phyloP scores from a whole-genome alignment of 2,113 vertebrate genomes.

The Mixornis gularis region DNA sequence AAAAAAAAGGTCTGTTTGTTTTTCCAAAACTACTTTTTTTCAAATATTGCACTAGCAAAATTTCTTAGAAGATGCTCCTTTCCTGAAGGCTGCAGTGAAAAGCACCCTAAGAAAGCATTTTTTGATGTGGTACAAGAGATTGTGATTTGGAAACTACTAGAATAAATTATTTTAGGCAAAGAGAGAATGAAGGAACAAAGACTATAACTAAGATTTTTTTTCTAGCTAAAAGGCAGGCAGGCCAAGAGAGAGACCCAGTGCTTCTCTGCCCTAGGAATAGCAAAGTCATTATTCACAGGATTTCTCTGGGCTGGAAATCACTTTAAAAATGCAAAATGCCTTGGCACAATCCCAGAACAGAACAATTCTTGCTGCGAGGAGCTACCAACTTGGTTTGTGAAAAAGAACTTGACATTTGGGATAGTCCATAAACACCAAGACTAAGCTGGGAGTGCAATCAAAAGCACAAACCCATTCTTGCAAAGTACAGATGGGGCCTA shows the following conservation, averaged over 20 bases:
- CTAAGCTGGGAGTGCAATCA: constrained; percentile 26
- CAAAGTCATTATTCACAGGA: background rate
- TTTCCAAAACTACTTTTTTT: background rate
- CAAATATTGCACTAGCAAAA: background rate
- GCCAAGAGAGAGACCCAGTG: background rate
- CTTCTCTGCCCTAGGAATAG: background rate
- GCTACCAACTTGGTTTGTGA: constrained; percentile 9
- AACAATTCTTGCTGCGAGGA: background rate
- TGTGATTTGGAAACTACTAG: background rate
- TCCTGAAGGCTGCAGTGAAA: background rate
- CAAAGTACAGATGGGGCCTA: background rate
- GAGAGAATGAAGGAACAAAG: background rate
- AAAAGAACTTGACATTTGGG: background rate
- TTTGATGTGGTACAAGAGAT: background rate
- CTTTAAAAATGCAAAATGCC: constrained; percentile 4
- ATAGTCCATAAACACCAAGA: constrained; percentile 25
- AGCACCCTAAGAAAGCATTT: background rate
- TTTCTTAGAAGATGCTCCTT: background rate
- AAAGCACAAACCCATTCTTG: constrained; percentile 32
- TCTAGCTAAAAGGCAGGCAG: background rate
- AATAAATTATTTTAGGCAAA: background rate
- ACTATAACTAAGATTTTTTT: background rate
- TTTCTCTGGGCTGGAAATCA: background rate
- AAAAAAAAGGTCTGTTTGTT: background rate
- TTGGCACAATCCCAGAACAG: background rate